Evolutionary conservation across 2,113 vertebrate genomes (phyloP).

Genomic region (Pseudorectes ferrugineus): DNA sequence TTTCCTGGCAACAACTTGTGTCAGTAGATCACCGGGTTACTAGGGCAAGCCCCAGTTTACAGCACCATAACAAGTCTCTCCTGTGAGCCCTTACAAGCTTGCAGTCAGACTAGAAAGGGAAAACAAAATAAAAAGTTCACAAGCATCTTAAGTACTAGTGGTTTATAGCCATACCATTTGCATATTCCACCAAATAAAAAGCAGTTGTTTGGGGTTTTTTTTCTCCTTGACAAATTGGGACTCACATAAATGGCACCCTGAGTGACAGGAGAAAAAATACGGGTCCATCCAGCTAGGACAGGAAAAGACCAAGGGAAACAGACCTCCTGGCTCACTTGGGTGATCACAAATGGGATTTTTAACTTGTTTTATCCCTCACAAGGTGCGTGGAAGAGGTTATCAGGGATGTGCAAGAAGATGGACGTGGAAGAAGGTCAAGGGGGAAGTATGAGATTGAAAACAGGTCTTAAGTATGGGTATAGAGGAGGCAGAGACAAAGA

Average conservation of each 20-base stretch:
- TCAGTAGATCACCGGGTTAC: not conserved
- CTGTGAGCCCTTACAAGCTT: not conserved
- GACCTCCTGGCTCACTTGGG: not conserved
- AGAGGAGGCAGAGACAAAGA: not conserved
- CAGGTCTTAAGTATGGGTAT: not conserved
- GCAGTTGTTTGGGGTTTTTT: not conserved
- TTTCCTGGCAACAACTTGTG: not conserved
- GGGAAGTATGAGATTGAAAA: not conserved
- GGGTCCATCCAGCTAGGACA: not conserved
- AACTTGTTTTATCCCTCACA: not conserved
- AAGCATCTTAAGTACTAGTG: not conserved
- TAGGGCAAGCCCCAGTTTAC: not conserved
- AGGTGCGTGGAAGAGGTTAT: not conserved
- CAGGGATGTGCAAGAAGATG: not conserved
- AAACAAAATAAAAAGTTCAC: not conserved
- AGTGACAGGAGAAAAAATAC: not conserved
- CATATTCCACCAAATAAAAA: not conserved
- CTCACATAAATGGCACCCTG: not conserved
- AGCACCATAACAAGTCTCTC: not conserved
- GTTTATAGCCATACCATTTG: not conserved
- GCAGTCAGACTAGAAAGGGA: not conserved
- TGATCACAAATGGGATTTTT: rapidly evolving
- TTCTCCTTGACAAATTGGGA: not conserved
- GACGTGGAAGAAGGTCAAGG: not conserved
- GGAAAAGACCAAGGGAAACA: not conserved